Evolutionary conservation across 1,140 invertebrate genomes (phyloP).

Genomic region (Eufriesea mexicana): DNA sequence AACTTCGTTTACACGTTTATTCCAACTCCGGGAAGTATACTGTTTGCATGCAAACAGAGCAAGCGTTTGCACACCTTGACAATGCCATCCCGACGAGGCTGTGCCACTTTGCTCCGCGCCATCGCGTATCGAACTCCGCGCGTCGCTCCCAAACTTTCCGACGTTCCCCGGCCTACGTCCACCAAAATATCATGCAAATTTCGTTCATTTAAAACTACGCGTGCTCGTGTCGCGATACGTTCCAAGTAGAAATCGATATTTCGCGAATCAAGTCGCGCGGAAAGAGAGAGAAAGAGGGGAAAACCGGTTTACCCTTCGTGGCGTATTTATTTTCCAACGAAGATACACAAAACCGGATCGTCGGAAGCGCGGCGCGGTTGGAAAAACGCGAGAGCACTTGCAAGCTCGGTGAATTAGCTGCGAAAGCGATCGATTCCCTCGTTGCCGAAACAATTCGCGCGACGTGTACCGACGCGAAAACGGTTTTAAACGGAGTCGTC

Average conservation of each 20-base stretch:
- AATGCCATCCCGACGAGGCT: not conserved
- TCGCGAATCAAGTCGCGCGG: not conserved
- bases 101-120: not conserved
- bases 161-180: no score
- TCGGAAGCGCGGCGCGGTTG: not conserved
- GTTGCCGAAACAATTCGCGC: constrained; percentile 8
- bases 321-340: not conserved
- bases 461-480: not conserved
- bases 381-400: not conserved
- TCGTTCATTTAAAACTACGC: not conserved
- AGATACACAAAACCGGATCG: not conserved
- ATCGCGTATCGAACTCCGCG: not conserved
- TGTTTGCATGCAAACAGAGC: constrained; percentile 13
- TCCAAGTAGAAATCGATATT: not conserved
- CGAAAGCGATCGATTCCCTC: not conserved
- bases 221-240: not conserved
- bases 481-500: constrained; percentile 7
- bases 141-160: not conserved
- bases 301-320: not conserved
- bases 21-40: constrained; percentile 9
- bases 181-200: not conserved
- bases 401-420: not conserved
- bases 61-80: not conserved
- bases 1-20: constrained; percentile 42
- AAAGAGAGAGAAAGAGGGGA: not conserved